Conservation (phyloP, 1,140 invertebrate genomes). For the Cardiocondyla obscurior region DNA sequence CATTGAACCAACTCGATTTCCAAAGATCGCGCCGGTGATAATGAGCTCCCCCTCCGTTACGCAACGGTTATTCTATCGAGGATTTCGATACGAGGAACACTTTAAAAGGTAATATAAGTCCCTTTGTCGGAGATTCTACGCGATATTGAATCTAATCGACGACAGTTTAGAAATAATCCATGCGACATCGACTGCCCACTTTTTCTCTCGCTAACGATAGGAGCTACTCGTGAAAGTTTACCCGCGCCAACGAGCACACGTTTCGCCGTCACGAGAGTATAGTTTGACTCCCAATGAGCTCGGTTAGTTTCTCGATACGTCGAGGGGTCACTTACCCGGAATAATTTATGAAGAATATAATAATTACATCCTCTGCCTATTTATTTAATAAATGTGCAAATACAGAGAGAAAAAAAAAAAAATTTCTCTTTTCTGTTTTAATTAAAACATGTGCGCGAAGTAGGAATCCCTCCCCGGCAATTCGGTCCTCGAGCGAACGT, state of each 20-base stretch:
- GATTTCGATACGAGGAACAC: background rate
- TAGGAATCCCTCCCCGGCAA: no score
- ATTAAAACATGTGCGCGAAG: no score
- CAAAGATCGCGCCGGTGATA: background rate
- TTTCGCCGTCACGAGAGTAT: background rate
- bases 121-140: background rate
- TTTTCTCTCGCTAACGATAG: slow-evolving; percentile 15
- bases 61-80: background rate
- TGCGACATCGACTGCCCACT: background rate
- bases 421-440: no score
- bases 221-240: slow-evolving; percentile 58
- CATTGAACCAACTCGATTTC: background rate
- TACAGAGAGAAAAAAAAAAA: no score
- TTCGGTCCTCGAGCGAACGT: background rate
- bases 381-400: background rate
- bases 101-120: background rate
- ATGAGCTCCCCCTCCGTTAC: background rate
- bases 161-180: background rate
- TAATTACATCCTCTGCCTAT: background rate
- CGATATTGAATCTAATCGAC: slow-evolving; percentile 1
- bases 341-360: background rate
- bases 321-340: slow-evolving; percentile 21
- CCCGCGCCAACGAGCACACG: background rate
- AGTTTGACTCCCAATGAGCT: slow-evolving; percentile 55
- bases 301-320: slow-evolving; percentile 2